phyloP scores from a whole-genome alignment of 2,113 vertebrate species.

The Eulemur macaco region DNA sequence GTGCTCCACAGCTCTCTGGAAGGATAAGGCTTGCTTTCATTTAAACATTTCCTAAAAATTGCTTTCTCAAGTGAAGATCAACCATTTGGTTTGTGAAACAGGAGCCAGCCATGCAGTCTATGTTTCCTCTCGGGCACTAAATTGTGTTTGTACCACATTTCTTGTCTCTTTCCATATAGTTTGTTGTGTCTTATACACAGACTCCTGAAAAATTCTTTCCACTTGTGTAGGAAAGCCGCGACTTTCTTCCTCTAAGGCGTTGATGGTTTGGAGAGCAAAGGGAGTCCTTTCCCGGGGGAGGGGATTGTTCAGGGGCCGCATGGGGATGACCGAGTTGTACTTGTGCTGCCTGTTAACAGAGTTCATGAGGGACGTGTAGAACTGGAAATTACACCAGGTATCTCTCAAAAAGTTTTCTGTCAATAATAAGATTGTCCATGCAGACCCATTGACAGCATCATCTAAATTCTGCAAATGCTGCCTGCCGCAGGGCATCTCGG shows the following conservation, averaged over 20 bases:
- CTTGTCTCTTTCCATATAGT: constrained; percentile 63
- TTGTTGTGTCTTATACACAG: constrained; percentile 64
- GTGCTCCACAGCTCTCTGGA: background rate
- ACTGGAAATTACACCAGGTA: constrained; percentile 77
- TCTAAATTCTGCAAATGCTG: constrained; percentile 75
- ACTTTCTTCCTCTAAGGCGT: constrained; percentile 78
- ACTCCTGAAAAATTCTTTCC: constrained; percentile 78
- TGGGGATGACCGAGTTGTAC: constrained; percentile 75
- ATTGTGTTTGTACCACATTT: background rate
- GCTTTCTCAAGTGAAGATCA: background rate
- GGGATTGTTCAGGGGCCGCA: constrained; percentile 76
- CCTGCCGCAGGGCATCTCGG: constrained; percentile 71
- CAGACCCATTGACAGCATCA: constrained; percentile 72
- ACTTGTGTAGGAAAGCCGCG: constrained; percentile 78
- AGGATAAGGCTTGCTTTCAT: background rate
- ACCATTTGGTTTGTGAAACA: background rate
- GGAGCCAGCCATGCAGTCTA: background rate
- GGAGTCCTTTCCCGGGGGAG: constrained; percentile 74
- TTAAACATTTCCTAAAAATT: background rate
- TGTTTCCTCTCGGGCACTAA: background rate
- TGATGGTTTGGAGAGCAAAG: constrained; percentile 74
- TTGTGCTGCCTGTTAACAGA: constrained; percentile 78
- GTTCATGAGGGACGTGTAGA: constrained; percentile 73
- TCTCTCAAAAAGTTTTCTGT: constrained; percentile 79
- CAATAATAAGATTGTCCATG: constrained; percentile 72